phyloP scores from a whole-genome alignment of 2,797 vertebrate genomes.

The Alca torda region DNA sequence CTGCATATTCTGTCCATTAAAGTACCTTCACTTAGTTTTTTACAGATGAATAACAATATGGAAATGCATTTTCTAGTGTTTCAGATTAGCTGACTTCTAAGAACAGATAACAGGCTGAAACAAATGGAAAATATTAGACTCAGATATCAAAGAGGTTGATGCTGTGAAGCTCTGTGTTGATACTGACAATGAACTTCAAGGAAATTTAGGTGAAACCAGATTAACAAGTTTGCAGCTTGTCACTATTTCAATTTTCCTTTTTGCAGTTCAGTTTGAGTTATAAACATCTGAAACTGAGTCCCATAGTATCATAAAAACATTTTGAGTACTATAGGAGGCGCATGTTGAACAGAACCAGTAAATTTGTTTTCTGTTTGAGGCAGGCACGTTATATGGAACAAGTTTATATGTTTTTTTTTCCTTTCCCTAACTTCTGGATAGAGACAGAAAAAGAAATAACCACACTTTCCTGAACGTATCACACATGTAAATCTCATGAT shows the following conservation, averaged over 20 bases:
- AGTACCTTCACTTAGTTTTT: neutral
- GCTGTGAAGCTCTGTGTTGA: neutral
- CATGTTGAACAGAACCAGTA: neutral
- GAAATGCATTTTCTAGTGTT: neutral
- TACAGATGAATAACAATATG: neutral
- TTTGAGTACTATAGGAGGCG: neutral
- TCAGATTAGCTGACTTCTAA: neutral
- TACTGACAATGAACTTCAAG: neutral
- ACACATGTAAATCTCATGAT: neutral
- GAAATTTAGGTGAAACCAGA: neutral
- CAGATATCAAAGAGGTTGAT: neutral
- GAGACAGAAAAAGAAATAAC: neutral
- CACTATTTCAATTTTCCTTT: neutral
- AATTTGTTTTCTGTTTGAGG: neutral
- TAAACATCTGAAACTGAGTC: neutral
- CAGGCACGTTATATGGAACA: neutral
- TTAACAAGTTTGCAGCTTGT: neutral
- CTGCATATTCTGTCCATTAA: neutral
- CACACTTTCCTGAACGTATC: neutral
- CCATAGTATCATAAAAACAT: neutral
- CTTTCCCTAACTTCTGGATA: neutral
- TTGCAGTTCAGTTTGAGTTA: neutral
- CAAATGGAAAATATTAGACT: neutral
- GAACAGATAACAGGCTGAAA: neutral
- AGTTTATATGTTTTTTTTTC: neutral